Conservation (phyloP, 2,113 vertebrate genomes). For the Geococcyx californianus region DNA sequence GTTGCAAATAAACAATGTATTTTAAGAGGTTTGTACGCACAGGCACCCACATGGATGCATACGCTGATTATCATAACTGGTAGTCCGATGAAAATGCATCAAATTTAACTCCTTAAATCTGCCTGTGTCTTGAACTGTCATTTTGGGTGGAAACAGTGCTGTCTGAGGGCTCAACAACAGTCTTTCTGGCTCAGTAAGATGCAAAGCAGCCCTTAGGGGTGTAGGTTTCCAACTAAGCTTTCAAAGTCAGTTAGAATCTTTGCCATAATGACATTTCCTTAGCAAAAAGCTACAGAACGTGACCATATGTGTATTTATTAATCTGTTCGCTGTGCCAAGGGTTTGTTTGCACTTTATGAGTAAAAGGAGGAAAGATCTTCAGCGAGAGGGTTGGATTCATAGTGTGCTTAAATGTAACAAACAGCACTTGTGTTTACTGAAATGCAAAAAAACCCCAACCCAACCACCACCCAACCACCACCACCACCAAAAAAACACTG, state of each 20-base stretch:
- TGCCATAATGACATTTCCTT: background rate
- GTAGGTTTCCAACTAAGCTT: conserved; percentile 10
- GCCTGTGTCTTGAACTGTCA: background rate
- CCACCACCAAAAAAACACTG: background rate
- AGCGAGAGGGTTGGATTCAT: background rate
- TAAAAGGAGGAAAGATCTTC: background rate
- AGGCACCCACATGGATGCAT: background rate
- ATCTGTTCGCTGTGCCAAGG: background rate
- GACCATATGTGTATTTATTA: background rate
- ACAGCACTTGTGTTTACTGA: background rate
- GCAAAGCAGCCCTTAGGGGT: background rate
- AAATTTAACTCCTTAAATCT: background rate
- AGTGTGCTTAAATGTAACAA: background rate
- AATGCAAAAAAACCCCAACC: background rate
- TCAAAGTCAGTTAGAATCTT: conserved; percentile 31
- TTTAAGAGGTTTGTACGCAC: background rate
- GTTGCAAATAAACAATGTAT: background rate
- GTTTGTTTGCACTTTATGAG: background rate
- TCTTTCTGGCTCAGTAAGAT: background rate
- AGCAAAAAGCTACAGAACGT: background rate
- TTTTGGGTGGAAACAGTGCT: background rate
- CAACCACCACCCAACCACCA: background rate
- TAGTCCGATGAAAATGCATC: background rate
- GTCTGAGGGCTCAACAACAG: background rate
- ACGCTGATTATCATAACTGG: background rate